Evolutionary conservation across 2,113 vertebrate species (phyloP), one percentile per base, ranked within the genome.

Genomic region (Neodon shergylaensis): DNA sequence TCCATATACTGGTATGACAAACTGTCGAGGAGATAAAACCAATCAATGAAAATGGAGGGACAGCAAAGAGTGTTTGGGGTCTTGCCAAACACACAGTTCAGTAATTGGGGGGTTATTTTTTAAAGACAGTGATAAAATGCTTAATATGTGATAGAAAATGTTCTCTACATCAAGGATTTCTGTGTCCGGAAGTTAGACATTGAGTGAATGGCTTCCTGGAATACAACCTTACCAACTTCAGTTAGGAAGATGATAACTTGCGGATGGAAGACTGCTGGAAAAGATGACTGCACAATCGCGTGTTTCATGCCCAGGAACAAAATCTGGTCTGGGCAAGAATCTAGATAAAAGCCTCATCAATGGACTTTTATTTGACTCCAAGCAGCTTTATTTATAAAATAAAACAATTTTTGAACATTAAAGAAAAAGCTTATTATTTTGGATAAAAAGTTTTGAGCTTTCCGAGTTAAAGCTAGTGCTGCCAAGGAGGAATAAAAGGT

Each of bases 371-470:
- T n/a, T n/a, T n/a, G 65, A 73, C 16, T 49, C 10, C 33, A 39
- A 94, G 28, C 2, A 85, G 49, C 24, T 72, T 84, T 78, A 65
- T 78, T 89, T 84, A n/a, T 9, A 84, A 96, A 91, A 95, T 11
- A 84, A 65, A 81, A 63, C n/a, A 66, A 58, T 13, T 54, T 88
- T 54, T 39, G 12, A 26, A 72, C n/a, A n/a, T 42, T 26, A 65
- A 79, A 79, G 44, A 31, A 22, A 66, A 74, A 73, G 2, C 65
- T 52, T 1, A 19, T 76, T 85, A 66, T 12, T 9, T 78, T 54
- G 19, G 70, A 61, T 61, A 85, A 94, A 88, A 26, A 39, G 65
- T 73, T 31, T n/a, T 58, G 77, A n/a, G 19, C 54, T 19, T 6
- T 58, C 17, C 5, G 4, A 58, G 54, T 58, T 58, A 58, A 58